Evolutionary conservation across 1,140 invertebrate species (phyloP).

Genomic region (Drosophila biarmipes): DNA sequence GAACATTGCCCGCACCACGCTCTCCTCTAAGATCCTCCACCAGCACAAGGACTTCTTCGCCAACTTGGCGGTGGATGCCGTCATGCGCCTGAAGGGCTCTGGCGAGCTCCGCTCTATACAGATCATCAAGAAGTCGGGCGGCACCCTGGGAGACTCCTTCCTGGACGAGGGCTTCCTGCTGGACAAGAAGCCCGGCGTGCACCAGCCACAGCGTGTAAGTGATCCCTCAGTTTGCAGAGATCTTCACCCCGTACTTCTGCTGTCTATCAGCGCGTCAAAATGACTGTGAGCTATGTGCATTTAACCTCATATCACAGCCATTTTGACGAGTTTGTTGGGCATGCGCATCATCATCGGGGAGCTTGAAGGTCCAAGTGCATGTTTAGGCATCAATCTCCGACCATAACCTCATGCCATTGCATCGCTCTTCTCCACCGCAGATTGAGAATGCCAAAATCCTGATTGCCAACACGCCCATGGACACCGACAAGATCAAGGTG

Average conservation of each 20-base stretch:
- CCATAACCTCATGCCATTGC: background rate
- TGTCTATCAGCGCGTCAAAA: conserved; percentile 70
- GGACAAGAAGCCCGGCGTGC: conserved; percentile 97
- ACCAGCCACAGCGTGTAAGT: conserved; percentile 91
- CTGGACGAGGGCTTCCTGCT: conserved; percentile 99
- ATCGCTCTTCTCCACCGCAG: conserved; percentile 52
- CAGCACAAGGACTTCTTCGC: conserved; percentile 99
- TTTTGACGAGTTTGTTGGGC: conserved; percentile 84
- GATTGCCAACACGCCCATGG: conserved; percentile 99
- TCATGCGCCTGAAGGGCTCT: conserved; percentile 97
- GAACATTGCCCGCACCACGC: conserved; percentile 98
- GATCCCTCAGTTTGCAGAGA: no score
- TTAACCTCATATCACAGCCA: conserved; percentile 83
- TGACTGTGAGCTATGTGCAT: conserved; percentile 81
- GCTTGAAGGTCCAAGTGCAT: background rate
- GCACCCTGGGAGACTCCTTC: conserved; percentile 96
- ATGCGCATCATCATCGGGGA: conserved; percentile 20
- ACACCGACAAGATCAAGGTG: conserved; percentile 99
- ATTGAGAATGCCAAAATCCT: conserved; percentile 98
- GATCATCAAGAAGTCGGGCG: conserved; percentile 98
- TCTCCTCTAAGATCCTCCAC: conserved; percentile 99
- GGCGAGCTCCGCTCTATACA: conserved; percentile 98
- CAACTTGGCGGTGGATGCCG: conserved; percentile 97
- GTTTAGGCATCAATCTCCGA: background rate
- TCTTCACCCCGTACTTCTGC: conserved; percentile 5